Percentiles rank a stretch among this genome's conserved stretches.
Evolutionary conservation across 1,140 invertebrate genomes (phyloP).

Genomic region (Drosophila quadrilineata): DNA sequence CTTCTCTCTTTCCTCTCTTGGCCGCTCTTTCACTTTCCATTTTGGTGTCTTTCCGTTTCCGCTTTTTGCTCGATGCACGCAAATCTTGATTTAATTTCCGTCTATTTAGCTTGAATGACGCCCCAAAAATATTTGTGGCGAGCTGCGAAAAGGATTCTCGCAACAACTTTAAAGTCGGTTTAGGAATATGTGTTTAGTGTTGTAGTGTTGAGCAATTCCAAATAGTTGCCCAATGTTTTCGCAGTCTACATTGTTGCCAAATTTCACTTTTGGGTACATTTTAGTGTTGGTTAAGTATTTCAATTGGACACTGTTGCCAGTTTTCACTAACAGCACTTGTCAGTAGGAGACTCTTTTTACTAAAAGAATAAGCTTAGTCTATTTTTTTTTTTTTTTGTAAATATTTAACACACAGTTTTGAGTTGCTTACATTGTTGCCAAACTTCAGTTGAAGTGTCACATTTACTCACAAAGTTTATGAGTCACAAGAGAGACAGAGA

Average conservation of each 20-base stretch:
- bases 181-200: too few relatives aligned
- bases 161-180: not conserved
- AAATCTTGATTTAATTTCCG: conserved; percentile 77
- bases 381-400: too few relatives aligned
- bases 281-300: too few relatives aligned
- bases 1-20: not conserved
- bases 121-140: conserved; percentile 52
- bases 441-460: not conserved
- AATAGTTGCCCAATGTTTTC: conserved; percentile 2
- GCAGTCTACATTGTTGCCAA: not conserved
- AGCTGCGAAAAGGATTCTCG: conserved; percentile 18
- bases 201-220: too few relatives aligned
- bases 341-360: too few relatives aligned
- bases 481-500: conserved; percentile 39
- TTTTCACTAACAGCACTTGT: not conserved
- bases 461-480: conserved; percentile 25
- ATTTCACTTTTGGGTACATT: not conserved
- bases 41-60: conserved; percentile 7
- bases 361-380: too few relatives aligned
- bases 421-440: conserved; percentile 2
- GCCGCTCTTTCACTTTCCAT: too few relatives aligned
- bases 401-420: not conserved
- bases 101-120: conserved; percentile 54
- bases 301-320: not conserved
- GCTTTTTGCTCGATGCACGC: conserved; percentile 25